These are phyloP conservation scores for Protonibea diacanthus DNA, from an alignment of 2,797 vertebrate genomes.

Conservation along the genomic window DNA sequence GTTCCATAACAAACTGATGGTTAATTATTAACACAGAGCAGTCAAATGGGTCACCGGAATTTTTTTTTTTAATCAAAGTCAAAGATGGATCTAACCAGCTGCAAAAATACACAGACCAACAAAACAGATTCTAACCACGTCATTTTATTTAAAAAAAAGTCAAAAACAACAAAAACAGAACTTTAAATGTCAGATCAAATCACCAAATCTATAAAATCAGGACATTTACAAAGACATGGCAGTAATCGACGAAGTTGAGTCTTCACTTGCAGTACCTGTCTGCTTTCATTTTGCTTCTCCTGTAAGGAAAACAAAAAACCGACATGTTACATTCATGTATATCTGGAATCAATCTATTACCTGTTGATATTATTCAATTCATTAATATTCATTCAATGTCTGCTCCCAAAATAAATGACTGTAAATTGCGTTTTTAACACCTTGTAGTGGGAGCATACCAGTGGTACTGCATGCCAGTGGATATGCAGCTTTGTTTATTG, in stretches of 20 bases:
- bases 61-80: not conserved
- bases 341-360: not conserved
- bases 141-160: slow-evolving; percentile 64
- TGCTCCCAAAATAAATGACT: not conserved
- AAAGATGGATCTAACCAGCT: not conserved
- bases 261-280: slow-evolving; percentile 98
- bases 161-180: not conserved
- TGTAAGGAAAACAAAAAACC: slow-evolving; percentile 68
- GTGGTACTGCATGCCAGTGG: no score
- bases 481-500: not conserved
- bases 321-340: slow-evolving; percentile 9
- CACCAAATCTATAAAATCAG: slow-evolving; percentile 32
- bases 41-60: not conserved
- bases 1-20: not conserved
- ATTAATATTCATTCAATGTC: not conserved
- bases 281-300: slow-evolving; percentile 97
- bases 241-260: slow-evolving; percentile 10
- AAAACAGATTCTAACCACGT: slow-evolving; percentile 5
- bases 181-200: slow-evolving; percentile 20
- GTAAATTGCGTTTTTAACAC: not conserved
- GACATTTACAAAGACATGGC: slow-evolving; percentile 32
- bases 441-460: not conserved
- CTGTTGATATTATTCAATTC: not conserved
- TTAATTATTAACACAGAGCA: slow-evolving; percentile 36
- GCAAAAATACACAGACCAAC: slow-evolving; percentile 1